Conservation (phyloP, 2,113 vertebrate species). For the Caloenas nicobarica region DNA sequence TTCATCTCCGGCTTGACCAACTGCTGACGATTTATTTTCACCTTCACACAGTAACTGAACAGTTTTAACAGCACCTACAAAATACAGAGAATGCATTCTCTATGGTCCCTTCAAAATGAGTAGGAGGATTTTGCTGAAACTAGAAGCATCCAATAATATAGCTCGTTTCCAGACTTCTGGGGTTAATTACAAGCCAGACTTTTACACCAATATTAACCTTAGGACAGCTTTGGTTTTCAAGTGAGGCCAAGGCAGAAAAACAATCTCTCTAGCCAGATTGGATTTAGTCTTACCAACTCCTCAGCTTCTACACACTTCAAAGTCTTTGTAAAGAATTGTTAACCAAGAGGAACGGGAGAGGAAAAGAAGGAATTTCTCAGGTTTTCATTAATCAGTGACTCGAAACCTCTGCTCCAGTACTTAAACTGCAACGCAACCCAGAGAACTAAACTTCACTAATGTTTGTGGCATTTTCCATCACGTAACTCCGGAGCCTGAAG, state of each 20-base stretch:
- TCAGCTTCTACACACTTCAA: not conserved
- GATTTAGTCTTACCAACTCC: not conserved
- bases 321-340: not conserved
- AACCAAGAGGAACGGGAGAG: not conserved
- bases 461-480: not conserved
- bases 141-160: not conserved
- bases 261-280: not conserved
- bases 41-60: conserved; percentile 98
- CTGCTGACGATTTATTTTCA: conserved; percentile 96
- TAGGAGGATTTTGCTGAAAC: not conserved
- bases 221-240: not conserved
- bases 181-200: not conserved
- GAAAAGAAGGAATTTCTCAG: not conserved
- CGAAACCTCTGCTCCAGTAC: not conserved
- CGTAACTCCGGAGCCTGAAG: fast-evolving
- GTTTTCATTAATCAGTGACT: not conserved
- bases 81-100: not conserved
- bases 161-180: not conserved
- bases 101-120: not conserved
- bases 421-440: not conserved
- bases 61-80: conserved; percentile 92
- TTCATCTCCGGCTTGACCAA: conserved; percentile 98
- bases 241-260: not conserved
- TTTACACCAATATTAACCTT: not conserved
- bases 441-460: not conserved